phyloP scores from a whole-genome alignment of 2,113 vertebrate species.

The Hippotragus niger region DNA sequence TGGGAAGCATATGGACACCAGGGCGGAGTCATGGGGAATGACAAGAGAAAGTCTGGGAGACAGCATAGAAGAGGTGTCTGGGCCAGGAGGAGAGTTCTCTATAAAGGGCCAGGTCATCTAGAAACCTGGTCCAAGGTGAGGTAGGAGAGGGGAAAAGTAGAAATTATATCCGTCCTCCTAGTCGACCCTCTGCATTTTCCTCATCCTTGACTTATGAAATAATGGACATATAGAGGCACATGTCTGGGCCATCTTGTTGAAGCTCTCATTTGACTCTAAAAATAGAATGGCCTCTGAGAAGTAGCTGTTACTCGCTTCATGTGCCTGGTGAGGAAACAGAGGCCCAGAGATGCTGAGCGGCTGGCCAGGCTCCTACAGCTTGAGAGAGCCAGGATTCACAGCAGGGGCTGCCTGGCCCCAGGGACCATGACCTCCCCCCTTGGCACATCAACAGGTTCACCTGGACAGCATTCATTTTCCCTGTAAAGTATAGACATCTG shows the following conservation, averaged over 20 bases:
- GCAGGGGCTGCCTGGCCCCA: neutral
- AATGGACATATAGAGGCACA: fast-evolving
- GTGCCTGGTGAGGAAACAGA: neutral
- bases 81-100: neutral
- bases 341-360: neutral
- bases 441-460: neutral
- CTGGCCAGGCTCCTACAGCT: neutral
- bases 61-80: too few relatives aligned
- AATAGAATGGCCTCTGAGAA: neutral
- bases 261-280: neutral
- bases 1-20: neutral
- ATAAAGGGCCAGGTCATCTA: neutral
- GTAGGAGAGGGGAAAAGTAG: neutral
- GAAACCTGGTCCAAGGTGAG: neutral
- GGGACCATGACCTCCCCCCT: too few relatives aligned
- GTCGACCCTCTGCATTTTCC: neutral
- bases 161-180: neutral
- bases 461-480: neutral
- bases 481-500: neutral
- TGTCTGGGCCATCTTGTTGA: neutral
- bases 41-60: neutral
- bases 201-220: neutral
- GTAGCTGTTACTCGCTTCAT: neutral
- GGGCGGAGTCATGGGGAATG: neutral
- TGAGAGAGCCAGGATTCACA: neutral